These are phyloP conservation scores for Agelastica alni DNA, from an alignment of 2,888 invertebrate genomes.

Conservation along the genomic window DNA sequence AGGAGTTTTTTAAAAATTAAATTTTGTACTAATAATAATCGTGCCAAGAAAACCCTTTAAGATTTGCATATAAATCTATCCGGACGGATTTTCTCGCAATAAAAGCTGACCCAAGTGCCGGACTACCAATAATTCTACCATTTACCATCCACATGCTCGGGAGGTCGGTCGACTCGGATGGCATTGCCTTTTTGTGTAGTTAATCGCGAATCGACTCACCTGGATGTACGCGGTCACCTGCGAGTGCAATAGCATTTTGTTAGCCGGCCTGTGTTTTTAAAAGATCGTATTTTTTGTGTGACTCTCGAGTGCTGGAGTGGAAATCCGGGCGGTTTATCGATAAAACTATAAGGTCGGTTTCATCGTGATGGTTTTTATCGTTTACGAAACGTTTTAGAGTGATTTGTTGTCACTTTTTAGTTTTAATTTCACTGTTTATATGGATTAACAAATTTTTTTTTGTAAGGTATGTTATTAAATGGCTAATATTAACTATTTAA, in stretches of 20 bases:
- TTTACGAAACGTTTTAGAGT: background rate
- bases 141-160: constrained; percentile 29
- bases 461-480: no score
- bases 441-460: constrained; percentile 8
- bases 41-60: no score
- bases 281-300: constrained; percentile 1
- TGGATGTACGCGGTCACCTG: constrained; percentile 23
- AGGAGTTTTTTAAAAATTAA: no score
- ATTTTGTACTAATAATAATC: no score
- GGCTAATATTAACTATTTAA: no score
- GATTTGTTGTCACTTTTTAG: background rate
- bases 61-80: no score
- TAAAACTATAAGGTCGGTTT: constrained; percentile 22
- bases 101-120: background rate
- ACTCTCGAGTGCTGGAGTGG: constrained; percentile 11
- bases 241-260: constrained; percentile 17
- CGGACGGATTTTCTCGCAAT: no score
- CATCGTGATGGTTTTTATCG: background rate
- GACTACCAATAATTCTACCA: constrained; percentile 6
- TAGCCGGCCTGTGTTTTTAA: constrained; percentile 3
- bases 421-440: background rate
- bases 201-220: constrained; percentile 33
- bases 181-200: constrained; percentile 32
- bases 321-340: constrained; percentile 27
- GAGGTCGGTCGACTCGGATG: constrained; percentile 29